Evolutionary conservation across 2,888 invertebrate genomes (phyloP).

Genomic region (Sialis fuliginosa): DNA sequence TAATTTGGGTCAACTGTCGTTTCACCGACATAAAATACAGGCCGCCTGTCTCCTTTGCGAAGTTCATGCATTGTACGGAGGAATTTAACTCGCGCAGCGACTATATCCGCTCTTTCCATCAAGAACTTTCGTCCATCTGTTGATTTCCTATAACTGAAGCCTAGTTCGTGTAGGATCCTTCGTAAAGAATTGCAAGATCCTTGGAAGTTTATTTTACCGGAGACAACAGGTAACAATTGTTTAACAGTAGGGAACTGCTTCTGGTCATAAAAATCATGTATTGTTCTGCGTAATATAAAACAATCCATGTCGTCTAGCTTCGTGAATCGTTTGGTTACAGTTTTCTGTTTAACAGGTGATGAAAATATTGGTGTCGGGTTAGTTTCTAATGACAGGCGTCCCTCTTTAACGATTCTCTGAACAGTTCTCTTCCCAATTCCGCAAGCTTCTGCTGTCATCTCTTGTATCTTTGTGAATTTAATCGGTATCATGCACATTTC

Average conservation of each 20-base stretch:
- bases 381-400: conserved; percentile 3
- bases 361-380: conserved; percentile 1
- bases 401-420: conserved; percentile 4
- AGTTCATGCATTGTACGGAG: conserved; percentile 4
- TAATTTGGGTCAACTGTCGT: conserved; percentile 1
- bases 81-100: conserved; percentile 4
- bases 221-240: conserved; percentile 3
- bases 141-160: conserved; percentile 3
- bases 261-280: conserved; percentile 4
- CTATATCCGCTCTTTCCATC: conserved; percentile 4
- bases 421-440: conserved; percentile 4
- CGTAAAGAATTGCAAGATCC: conserved; percentile 2
- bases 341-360: conserved; percentile 1
- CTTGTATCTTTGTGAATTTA: conserved; percentile 5
- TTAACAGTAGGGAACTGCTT: conserved; percentile 4
- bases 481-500: conserved; percentile 1
- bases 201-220: conserved; percentile 3
- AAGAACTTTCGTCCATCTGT: conserved; percentile 2
- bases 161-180: conserved; percentile 2
- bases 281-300: conserved; percentile 3
- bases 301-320: conserved; percentile 3
- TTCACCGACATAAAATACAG: conserved; percentile 2
- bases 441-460: conserved; percentile 4
- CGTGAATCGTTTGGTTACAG: not conserved
- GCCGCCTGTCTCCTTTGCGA: conserved; percentile 1